These are phyloP conservation scores for Seriola dumerili DNA, from an alignment of 2,113 vertebrate species.

Conservation along the genomic window DNA sequence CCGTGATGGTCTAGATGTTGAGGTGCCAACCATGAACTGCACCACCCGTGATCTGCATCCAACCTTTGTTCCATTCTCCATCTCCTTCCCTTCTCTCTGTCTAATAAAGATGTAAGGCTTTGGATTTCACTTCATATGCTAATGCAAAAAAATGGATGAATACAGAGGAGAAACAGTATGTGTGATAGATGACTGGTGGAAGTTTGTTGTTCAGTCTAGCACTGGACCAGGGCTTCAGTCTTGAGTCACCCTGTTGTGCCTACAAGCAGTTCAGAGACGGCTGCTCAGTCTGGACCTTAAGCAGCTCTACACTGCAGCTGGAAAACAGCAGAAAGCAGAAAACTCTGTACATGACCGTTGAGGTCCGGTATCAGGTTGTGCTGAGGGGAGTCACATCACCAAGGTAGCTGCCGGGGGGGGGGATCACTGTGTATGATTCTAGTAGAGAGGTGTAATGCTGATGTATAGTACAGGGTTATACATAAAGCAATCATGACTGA, in stretches of 20 bases:
- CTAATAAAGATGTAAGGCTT: neutral
- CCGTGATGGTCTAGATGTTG: neutral
- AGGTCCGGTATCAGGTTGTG: too few relatives aligned
- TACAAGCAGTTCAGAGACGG: neutral
- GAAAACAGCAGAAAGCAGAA: neutral
- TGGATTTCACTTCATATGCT: too few relatives aligned
- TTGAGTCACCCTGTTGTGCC: neutral
- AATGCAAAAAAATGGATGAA: too few relatives aligned
- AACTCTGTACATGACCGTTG: neutral
- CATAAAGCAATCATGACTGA: neutral
- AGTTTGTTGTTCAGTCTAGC: neutral
- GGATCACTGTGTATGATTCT: neutral
- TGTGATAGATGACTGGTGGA: neutral
- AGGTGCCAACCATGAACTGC: neutral
- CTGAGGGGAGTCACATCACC: neutral
- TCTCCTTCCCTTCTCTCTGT: neutral
- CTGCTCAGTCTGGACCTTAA: neutral
- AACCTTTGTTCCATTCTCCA: neutral
- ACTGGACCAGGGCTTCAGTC: neutral
- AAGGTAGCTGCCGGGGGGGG: neutral
- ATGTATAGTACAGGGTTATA: neutral
- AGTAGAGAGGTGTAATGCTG: neutral
- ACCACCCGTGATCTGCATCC: neutral
- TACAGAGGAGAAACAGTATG: too few relatives aligned
- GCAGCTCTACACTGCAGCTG: neutral